Evolutionary conservation across 2,113 vertebrate genomes (phyloP), one percentile per base, ranked within the genome.

Genomic region (Urocolius indicus): DNA sequence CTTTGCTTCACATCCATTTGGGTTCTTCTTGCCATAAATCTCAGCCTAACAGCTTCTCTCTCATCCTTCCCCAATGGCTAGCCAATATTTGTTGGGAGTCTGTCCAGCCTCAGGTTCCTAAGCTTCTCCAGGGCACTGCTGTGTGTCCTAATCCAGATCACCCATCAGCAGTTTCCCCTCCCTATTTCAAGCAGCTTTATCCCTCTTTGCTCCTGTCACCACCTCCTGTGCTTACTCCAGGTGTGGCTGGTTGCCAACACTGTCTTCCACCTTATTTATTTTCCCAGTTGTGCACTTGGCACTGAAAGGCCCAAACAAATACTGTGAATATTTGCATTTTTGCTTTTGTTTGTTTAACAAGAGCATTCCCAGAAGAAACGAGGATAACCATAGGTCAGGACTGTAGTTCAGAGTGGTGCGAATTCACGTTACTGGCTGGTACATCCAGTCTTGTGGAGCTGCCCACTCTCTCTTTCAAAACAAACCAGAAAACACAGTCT

Each of bases 281-380:
- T 93, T 90, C 67, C 65, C 4, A 0, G 9, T 43, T 76, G 36
- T 78, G 49, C 29, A 68, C 61, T 87, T 90, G 61, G 43, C 86
- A 87, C 49, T 38, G 58, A 79, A 87, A 86, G 49, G 34, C 52
- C 49, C 43, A 71, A 48, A 55, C 38, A 84, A 80, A 68, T 45
- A 36, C 21, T 41, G 43, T 61, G 83, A 81, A 81, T 86, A 84
- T 92, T 96, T 90, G 46, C 71, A 24, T 82, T 87, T 78, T 68
- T 86, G 69, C 24, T 84, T 87, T 68, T 80, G 43, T 89, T 77
- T 91, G 52, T 71, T 93, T 87, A 74, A 49, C 27, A 71, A 30
- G 52, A 77, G 16, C 16, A 80, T 84, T 86, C 52, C 55, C 72
- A 76, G 66, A 87, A 86, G 65, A 84, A 83, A 86, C 13, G 22